Percentiles rank a stretch among this genome's conserved stretches.
phyloP scores from a whole-genome alignment of 1,140 invertebrate genomes.

The Polypedilum pembai region DNA sequence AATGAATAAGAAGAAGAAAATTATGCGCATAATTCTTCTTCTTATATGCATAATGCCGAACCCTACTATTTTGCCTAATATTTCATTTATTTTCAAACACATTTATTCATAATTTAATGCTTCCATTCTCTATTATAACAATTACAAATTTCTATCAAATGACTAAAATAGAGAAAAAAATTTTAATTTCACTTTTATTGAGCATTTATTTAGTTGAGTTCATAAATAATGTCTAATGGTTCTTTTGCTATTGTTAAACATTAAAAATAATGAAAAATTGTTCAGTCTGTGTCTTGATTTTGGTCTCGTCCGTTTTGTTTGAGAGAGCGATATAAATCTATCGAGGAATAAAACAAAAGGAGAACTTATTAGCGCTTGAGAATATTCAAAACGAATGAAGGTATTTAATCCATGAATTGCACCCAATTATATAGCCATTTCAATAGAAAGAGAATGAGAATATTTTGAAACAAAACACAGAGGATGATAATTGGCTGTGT shows the following conservation, averaged over 20 bases:
- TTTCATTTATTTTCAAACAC: no score
- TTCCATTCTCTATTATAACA: background rate
- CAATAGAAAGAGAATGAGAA: background rate
- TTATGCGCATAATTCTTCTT: no score
- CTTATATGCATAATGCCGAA: no score
- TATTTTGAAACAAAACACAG: constrained; percentile 3
- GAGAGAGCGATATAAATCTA: background rate
- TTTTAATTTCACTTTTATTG: constrained; percentile 14
- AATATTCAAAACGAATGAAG: background rate
- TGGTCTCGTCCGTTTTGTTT: background rate
- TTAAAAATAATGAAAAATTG: no score
- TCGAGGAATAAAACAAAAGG: background rate
- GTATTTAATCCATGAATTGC: constrained; percentile 8
- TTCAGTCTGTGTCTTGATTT: no score
- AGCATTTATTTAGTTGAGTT: background rate
- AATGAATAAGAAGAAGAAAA: no score
- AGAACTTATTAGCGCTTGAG: constrained; percentile 13
- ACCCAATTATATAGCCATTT: background rate
- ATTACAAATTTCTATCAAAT: background rate
- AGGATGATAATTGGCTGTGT: background rate
- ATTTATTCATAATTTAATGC: background rate
- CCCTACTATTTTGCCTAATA: no score
- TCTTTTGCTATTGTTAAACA: background rate
- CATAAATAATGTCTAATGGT: constrained; percentile 23
- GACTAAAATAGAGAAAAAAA: background rate